Base-by-base conservation (phyloP, 2,797 vertebrate species). In the Meda fulgida region DNA sequence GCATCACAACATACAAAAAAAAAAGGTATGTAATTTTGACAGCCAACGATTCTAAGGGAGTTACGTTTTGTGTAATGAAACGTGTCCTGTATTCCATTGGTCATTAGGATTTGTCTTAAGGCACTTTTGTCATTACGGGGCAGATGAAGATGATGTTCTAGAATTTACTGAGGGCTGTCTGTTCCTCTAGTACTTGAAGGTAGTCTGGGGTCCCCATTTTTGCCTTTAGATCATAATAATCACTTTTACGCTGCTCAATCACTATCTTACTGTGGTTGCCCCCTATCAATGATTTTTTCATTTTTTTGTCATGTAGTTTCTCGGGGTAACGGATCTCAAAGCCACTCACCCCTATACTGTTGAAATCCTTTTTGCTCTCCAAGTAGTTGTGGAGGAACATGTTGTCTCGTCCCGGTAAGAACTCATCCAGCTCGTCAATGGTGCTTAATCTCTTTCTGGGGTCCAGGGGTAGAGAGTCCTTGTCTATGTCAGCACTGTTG, bases 111-210 rank as follows among this genome's bases (percentile, higher is more conserved):
- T 96, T 97, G 93, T 97, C 97, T 96, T 96, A 98, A 99, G 98
- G 98, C 98, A 99, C 98, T 99, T 99, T 97, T 96, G 96, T 96
- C 94, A 93, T 95, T 95, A 94, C 94, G 92, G 93, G 91, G 91
- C 91, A 93, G 90, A 92, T 93, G 92, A 93, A 91, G 93, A 92
- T 93, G 92, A 90, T 92, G 92, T 91, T 93, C 94, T 99, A 99
- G 95, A 99, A 97, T 96, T 99, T 98, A 95, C 97, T 99, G 93
- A 99, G 96, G 90, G 97, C 97, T 94, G 98, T 99, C 95, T 99
- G 98, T 95, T 99, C 98, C 93, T 99, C 98, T 73, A 99, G 96
- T 93, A 99, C 98, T 96, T 99, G 97, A 91, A 99, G 96, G 94
- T 99, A 99, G 96, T 99, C 98, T 86, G 98, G 98, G 46, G 97